Evolutionary conservation across 2,797 vertebrate species (phyloP), one percentile per base, ranked within the genome.

Genomic region (Eutrigla gurnardus): DNA sequence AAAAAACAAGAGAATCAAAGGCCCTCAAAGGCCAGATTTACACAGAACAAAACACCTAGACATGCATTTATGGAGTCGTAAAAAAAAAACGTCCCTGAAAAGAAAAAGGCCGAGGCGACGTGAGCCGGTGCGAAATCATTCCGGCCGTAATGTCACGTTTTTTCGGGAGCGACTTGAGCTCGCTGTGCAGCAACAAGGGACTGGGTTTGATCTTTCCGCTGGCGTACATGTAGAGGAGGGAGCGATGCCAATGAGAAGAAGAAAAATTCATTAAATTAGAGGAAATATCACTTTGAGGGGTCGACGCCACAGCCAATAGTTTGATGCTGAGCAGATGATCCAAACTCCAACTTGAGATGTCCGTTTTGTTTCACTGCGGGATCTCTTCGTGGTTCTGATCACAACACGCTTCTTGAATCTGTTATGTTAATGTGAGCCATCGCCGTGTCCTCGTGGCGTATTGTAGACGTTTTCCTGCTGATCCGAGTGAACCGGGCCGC

Each of bases 1-100:
- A 6, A 45, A 45, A 78, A 78, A 84, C 37, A 72, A 78, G 57
- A 66, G 54, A 83, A 85, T 73, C 66, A 80, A 83, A 87, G 25
- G 15, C 14, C 25, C 36, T 67, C 32, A 55, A 18, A 67, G 57
- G 61, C 47, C 59, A 77, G 47, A 82, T 77, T 86, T 72, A 67
- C 54, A 52, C 53, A 15, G 54, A 59, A 72, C 72, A 66, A 79
- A 87, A 77, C 75, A 80, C 62, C 73, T 18, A 35, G 42, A 77
- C 46, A 43, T 37, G 8, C 70, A 50, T 84, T 86, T 69, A 81
- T 52, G 49, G 55, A 72, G 69, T 45, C 37, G 0, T 83, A 78
- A 80, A 25, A 25, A 25, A 25, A 25, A 25, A 75, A 35, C 35
- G 58, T 50, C 33, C 10, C 25, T n/a, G 46, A 68, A 75, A 33